Evolutionary conservation across 2,113 vertebrate genomes (phyloP), one percentile per base, ranked within the genome.

Genomic region (Nothoprocta pentlandii): DNA sequence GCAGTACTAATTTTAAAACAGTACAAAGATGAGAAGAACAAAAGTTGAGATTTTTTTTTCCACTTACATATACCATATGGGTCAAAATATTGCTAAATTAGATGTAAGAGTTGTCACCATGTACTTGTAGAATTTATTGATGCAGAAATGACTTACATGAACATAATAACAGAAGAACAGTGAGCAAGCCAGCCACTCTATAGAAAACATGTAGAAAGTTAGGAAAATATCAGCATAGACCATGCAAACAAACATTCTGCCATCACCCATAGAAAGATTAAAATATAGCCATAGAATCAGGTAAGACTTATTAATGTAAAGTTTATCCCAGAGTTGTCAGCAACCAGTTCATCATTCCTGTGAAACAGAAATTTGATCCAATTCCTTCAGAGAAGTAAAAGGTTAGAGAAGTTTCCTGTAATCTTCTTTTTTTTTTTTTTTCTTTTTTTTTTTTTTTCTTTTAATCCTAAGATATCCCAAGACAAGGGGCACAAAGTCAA

Each of bases 391-490:
- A 68, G 30, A 26, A 78, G 9, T 1, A 61, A 64, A 59, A 76
- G 53, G 1, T 12, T 59, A 23, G 11, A 14, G 12, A 88, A 88
- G 7, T 4, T 80, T 5, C 4, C 4, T 0, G 0, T 23, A 73
- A 76, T 5, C 30, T 73, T 36, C 7, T 4, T 49, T 12, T 54
- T 88, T 87, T 19, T 49, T 49, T 21, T 49, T 22, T 10, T 47
- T 47, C 20, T 20, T 16, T 46, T 46, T 46, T 46, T 46, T 16
- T 46, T 46, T 16, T 46, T 46, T 16, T 46, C 44, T 85, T 87
- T 85, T 87, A 76, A 2, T 64, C 23, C 28, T 4, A 56, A 23
- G 39, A 56, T 1, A 2, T 80, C 41, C 16, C 28, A 39, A 8
- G 36, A 39, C 36, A 39, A 39, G 5, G 7, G 6, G 0, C 10